A percentile compares a stretch with the other conserved stretches of the same genome.
phyloP scores from a whole-genome alignment of 2,888 invertebrate species.

The Conistra vaccinii region DNA sequence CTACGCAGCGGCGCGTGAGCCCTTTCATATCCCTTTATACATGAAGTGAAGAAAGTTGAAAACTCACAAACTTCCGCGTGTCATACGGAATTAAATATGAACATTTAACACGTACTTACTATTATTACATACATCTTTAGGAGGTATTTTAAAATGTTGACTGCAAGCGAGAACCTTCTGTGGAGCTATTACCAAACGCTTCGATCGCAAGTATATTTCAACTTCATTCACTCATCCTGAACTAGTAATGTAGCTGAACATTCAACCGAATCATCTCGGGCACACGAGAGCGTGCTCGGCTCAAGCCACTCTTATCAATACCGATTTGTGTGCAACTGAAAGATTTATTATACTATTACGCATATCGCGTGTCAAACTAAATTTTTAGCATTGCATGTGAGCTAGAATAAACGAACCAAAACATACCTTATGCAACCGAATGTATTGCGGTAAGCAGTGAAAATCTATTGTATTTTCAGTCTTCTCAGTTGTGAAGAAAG shows the following conservation, averaged over 20 bases:
- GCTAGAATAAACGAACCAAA: conserved; percentile 23
- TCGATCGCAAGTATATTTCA: conserved; percentile 57
- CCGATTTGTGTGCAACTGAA: conserved; percentile 5
- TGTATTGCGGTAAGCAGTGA: background rate
- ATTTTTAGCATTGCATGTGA: conserved; percentile 2
- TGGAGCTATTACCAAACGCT: conserved; percentile 10
- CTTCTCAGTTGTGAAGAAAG: conserved; percentile 35
- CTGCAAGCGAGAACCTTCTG: conserved; percentile 19
- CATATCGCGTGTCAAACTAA: conserved; percentile 11
- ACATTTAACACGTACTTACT: conserved; percentile 54
- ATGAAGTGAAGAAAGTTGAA: conserved; percentile 63
- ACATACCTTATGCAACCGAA: conserved; percentile 7
- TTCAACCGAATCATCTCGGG: conserved; percentile 25
- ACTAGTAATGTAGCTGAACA: conserved; percentile 37
- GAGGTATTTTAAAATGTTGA: conserved; percentile 42
- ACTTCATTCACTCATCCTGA: conserved; percentile 58
- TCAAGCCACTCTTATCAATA: conserved; percentile 40
- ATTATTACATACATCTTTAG: conserved; percentile 39
- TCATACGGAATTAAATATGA: conserved; percentile 43
- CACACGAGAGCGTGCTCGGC: conserved; percentile 26
- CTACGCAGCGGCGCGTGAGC: conserved; percentile 64
- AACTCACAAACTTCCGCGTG: conserved; percentile 35
- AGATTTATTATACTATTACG: background rate
- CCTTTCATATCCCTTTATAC: conserved; percentile 46
- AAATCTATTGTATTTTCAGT: conserved; percentile 35